Conservation (phyloP, 2,113 vertebrate species). For the Rhineura floridana region DNA sequence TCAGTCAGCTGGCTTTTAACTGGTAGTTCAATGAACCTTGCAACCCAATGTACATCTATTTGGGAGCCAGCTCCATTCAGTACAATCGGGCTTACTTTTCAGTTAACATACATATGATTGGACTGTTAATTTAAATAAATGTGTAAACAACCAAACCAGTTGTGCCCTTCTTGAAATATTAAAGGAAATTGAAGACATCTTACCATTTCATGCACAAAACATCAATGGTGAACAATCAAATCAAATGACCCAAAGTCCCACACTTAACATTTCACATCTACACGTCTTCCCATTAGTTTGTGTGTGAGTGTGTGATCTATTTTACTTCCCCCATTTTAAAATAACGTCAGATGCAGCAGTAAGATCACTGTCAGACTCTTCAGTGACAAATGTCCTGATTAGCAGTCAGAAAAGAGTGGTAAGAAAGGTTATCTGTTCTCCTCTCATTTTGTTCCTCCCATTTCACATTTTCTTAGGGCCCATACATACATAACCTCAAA, state of each 20-base stretch:
- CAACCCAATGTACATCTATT: background rate
- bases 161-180: background rate
- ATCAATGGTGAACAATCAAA: background rate
- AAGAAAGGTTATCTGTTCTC: background rate
- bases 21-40: background rate
- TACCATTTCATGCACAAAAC: background rate
- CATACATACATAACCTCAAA: too few species aligned
- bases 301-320: too few species aligned
- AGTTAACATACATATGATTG: background rate
- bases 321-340: background rate
- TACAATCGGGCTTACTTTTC: background rate
- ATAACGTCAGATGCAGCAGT: background rate
- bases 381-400: background rate
- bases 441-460: background rate
- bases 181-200: background rate
- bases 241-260: background rate
- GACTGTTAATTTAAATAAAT: background rate
- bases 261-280: background rate
- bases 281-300: background rate
- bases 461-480: background rate
- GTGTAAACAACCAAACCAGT: background rate
- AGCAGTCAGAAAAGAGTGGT: background rate
- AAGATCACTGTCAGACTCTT: background rate
- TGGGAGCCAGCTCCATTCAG: background rate
- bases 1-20: background rate